Evolutionary conservation across 2,797 vertebrate genomes (phyloP).

Genomic region (Neosilurus hyrtlii): DNA sequence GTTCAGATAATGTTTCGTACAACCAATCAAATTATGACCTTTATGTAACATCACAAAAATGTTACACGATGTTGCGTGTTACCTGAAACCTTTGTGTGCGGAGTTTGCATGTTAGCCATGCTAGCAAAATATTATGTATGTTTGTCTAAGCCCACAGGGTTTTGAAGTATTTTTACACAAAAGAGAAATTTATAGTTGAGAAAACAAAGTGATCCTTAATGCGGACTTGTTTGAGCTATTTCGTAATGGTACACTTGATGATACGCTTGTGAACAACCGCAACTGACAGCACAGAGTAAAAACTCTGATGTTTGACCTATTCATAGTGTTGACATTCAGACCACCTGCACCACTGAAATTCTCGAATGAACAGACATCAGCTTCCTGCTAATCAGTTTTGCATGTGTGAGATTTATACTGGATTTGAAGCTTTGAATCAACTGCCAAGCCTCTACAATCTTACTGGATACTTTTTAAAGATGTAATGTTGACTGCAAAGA

Average conservation of each 20-base stretch:
- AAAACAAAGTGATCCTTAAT: not conserved
- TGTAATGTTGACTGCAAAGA: not conserved
- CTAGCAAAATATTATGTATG: not conserved
- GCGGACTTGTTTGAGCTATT: not conserved
- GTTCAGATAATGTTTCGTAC: too few relatives aligned
- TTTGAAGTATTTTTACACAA: not conserved
- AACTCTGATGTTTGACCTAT: slow-evolving; percentile 10
- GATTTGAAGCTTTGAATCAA: slow-evolving; percentile 21
- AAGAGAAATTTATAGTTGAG: not conserved
- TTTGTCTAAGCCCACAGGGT: not conserved
- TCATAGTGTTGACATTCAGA: slow-evolving; percentile 3
- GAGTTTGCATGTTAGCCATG: not conserved
- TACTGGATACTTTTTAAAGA: not conserved
- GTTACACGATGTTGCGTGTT: too few relatives aligned
- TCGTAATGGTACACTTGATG: not conserved
- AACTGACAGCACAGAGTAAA: slow-evolving; percentile 19
- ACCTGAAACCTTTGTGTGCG: too few relatives aligned
- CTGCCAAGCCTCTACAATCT: slow-evolving; percentile 8
- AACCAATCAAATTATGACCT: too few relatives aligned
- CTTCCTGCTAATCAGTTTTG: slow-evolving; percentile 2
- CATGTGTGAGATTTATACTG: not conserved
- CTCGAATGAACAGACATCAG: slow-evolving; percentile 25
- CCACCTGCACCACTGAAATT: slow-evolving; percentile 14
- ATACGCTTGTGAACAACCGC: slow-evolving; percentile 4
- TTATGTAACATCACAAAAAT: too few relatives aligned